A percentile compares a stretch with the other conserved stretches of the same genome.
phyloP scores from a whole-genome alignment of 2,113 vertebrate genomes.

The Caretta caretta region DNA sequence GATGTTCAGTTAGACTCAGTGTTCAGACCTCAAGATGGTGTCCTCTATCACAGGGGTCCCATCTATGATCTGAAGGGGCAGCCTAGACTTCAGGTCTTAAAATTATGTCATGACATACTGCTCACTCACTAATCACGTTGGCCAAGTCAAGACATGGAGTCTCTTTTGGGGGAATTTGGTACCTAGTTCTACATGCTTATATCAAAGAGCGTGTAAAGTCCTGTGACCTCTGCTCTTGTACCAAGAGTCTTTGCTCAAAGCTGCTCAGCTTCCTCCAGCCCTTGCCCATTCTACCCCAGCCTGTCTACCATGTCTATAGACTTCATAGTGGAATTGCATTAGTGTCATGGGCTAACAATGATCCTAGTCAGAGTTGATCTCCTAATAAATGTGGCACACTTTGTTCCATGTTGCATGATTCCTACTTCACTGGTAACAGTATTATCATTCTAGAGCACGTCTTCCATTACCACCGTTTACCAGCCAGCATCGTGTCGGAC shows the following conservation, averaged over 20 bases:
- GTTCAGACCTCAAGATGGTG: not conserved
- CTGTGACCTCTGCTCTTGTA: not conserved
- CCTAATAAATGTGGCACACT: not conserved
- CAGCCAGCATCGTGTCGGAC: not conserved
- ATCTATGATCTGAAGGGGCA: not conserved
- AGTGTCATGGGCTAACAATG: not conserved
- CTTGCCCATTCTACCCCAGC: not conserved
- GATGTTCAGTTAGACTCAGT: not conserved
- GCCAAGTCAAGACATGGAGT: not conserved
- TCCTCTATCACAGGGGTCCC: no score
- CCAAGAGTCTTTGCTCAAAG: not conserved
- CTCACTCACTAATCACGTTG: not conserved
- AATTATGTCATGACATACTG: not conserved
- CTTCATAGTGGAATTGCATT: not conserved
- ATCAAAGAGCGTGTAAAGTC: not conserved
- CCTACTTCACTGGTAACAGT: not conserved
- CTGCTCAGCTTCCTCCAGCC: not conserved
- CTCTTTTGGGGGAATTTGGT: not conserved
- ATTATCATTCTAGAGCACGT: no score
- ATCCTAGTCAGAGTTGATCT: not conserved
- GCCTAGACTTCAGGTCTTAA: no score
- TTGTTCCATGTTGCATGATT: not conserved
- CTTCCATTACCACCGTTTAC: not conserved
- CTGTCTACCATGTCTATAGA: not conserved
- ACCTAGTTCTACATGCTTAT: not conserved